phyloP scores from a whole-genome alignment of 2,113 vertebrate genomes.

The Labeo rohita region DNA sequence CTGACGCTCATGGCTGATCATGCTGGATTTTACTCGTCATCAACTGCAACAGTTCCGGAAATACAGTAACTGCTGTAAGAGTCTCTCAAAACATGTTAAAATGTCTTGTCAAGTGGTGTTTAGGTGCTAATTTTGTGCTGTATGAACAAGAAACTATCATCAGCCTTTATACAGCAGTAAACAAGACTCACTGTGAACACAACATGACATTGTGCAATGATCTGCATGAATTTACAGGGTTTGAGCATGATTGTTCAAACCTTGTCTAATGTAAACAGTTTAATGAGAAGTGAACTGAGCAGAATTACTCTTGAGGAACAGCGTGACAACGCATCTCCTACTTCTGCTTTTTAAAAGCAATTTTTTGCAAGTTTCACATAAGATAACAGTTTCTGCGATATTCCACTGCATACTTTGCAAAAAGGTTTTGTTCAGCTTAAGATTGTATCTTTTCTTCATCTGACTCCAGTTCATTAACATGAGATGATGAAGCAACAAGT shows the following conservation, averaged over 20 bases:
- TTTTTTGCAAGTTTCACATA: neutral
- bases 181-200: neutral
- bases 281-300: neutral
- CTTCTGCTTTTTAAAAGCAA: conserved; percentile 22
- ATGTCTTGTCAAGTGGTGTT: neutral
- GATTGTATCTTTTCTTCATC: neutral
- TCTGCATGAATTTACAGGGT: conserved; percentile 5
- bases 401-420: neutral
- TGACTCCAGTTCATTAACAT: neutral
- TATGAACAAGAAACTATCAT: neutral
- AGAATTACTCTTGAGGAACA: conserved; percentile 6
- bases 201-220: neutral
- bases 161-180: neutral
- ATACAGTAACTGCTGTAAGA: neutral
- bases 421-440: neutral
- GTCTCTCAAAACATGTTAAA: neutral
- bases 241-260: neutral
- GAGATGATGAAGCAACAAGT: neutral
- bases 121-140: neutral
- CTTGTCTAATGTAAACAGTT: neutral
- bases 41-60: neutral
- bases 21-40: conserved; percentile 10
- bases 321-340: neutral
- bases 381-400: neutral
- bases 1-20: neutral